These are phyloP conservation scores for Erebia epiphron DNA, from an alignment of 2,888 invertebrate species.

Conservation along the genomic window DNA sequence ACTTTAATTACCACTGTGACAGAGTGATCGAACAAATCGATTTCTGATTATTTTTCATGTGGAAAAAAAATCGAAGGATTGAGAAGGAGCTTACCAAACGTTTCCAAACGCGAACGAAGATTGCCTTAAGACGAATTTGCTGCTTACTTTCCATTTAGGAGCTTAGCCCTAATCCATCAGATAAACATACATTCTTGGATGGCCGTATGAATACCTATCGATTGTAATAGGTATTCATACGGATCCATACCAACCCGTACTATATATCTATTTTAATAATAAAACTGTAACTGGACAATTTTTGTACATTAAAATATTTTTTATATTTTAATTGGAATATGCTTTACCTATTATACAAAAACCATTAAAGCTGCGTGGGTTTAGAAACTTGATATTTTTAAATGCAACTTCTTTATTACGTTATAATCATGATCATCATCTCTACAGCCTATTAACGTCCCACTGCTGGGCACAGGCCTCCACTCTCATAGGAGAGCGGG, in stretches of 20 bases:
- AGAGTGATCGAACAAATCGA: not conserved
- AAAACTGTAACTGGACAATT: too few relatives aligned
- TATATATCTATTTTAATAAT: too few relatives aligned
- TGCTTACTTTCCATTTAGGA: slow-evolving; percentile 17
- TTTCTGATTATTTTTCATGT: not conserved
- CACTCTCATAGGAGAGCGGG: too few relatives aligned
- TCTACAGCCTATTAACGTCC: too few relatives aligned
- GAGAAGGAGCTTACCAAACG: not conserved
- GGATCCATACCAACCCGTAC: too few relatives aligned
- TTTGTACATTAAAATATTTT: too few relatives aligned
- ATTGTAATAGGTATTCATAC: not conserved
- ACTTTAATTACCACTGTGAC: not conserved
- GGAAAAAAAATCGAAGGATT: not conserved
- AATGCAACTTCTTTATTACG: too few relatives aligned
- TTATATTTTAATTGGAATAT: too few relatives aligned
- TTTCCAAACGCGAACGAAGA: not conserved
- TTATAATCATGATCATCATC: too few relatives aligned
- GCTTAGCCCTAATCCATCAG: slow-evolving; percentile 5
- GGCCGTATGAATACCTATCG: too few relatives aligned
- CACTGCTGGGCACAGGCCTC: too few relatives aligned
- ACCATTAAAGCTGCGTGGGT: not conserved
- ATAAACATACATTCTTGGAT: not conserved
- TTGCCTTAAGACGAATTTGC: slow-evolving; percentile 4
- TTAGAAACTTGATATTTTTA: too few relatives aligned
- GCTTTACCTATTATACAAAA: not conserved